phyloP scores from a whole-genome alignment of 2,797 vertebrate species.

The Spinus pinus region DNA sequence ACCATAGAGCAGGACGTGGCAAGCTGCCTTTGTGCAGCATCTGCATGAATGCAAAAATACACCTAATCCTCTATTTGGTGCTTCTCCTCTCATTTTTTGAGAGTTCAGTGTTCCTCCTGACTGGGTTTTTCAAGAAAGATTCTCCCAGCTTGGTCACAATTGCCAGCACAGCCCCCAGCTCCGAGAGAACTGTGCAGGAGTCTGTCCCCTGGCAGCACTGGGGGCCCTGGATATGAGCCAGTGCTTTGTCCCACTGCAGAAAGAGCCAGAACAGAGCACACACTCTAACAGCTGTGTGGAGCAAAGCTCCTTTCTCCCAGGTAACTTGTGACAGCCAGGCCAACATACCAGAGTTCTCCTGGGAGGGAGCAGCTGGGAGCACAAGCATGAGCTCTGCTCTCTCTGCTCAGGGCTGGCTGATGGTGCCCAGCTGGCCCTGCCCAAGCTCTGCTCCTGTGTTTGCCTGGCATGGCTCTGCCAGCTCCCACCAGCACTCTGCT shows the following conservation, averaged over 20 bases:
- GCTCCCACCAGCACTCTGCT: neutral
- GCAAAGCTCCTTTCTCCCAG: neutral
- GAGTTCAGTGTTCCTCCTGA: neutral
- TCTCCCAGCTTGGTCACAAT: neutral
- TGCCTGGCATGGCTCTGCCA: neutral
- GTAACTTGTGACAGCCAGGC: neutral
- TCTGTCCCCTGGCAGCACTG: neutral
- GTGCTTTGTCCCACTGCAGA: neutral
- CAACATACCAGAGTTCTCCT: neutral
- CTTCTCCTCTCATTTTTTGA: neutral
- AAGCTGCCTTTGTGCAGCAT: neutral
- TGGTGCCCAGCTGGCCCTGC: neutral
- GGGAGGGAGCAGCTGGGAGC: neutral
- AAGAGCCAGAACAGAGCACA: neutral
- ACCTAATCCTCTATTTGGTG: neutral
- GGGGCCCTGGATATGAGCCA: neutral
- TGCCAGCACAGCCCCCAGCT: neutral
- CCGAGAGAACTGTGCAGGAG: rapidly evolving
- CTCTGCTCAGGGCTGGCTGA: neutral
- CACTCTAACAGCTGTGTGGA: neutral
- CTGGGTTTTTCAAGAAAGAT: neutral
- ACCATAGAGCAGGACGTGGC: neutral
- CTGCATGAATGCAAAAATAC: neutral
- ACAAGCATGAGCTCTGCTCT: neutral
- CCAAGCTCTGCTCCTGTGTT: neutral